Conservation (phyloP, 2,113 vertebrate species). For the Lophius piscatorius region DNA sequence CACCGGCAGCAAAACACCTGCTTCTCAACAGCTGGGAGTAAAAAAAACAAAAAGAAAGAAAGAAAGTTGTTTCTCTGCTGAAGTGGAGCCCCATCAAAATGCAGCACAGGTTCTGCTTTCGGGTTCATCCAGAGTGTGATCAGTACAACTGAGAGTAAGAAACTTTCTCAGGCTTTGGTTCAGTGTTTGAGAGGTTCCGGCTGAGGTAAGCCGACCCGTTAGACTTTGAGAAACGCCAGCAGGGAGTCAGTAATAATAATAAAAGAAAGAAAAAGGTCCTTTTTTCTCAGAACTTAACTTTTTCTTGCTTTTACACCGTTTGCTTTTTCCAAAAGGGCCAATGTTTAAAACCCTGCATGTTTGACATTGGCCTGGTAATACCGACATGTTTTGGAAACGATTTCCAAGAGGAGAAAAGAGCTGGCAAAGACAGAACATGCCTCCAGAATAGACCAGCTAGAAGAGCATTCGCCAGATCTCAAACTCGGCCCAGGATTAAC, state of each 20-base stretch:
- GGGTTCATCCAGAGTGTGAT: conserved; percentile 41
- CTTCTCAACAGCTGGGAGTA: not conserved
- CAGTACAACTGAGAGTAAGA: conserved; percentile 13
- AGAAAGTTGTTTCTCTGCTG: not conserved
- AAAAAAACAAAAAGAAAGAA: too few relatives aligned
- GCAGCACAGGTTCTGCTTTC: conserved; percentile 11
- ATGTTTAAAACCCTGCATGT: not conserved
- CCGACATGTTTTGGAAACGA: too few relatives aligned
- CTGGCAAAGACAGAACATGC: too few relatives aligned
- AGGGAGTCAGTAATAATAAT: conserved; percentile 59
- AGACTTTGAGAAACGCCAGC: not conserved
- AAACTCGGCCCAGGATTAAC: too few relatives aligned
- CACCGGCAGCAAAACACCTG: not conserved
- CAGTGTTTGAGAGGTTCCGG: conserved; percentile 13
- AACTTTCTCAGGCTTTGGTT: conserved; percentile 32
- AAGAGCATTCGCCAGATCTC: too few relatives aligned
- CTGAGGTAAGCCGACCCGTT: conserved; percentile 17
- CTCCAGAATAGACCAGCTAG: too few relatives aligned
- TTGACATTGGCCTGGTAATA: too few relatives aligned
- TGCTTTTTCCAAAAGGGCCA: conserved; percentile 12
- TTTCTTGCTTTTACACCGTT: not conserved
- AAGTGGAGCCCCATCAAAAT: conserved; percentile 25
- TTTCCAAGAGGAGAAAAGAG: too few relatives aligned
- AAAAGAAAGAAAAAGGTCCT: conserved; percentile 16
- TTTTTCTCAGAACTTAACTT: too few relatives aligned